These are phyloP conservation scores for Drosophila pullipes DNA, from an alignment of 2,888 invertebrate genomes.

Conservation along the genomic window DNA sequence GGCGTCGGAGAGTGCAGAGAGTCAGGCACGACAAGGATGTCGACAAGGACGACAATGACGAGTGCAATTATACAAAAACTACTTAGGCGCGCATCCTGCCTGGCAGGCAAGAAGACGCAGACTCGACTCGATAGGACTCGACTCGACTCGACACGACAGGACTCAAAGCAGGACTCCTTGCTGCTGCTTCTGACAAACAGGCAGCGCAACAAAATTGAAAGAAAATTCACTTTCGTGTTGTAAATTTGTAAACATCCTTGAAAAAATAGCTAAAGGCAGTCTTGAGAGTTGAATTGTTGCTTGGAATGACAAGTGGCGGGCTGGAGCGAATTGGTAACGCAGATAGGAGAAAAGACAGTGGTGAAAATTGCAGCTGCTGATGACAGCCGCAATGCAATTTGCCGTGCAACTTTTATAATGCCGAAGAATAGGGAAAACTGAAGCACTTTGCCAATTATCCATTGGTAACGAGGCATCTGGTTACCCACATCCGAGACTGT, in stretches of 20 bases:
- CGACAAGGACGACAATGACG: constrained; percentile 80
- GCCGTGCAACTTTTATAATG: constrained; percentile 61
- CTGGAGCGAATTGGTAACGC: background rate
- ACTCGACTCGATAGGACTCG: constrained; percentile 34
- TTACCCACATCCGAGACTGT: background rate
- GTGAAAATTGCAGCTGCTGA: constrained; percentile 45
- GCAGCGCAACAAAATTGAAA: constrained; percentile 73
- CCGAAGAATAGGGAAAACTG: constrained; percentile 27
- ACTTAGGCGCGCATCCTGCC: constrained; percentile 80
- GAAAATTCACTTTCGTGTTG: constrained; percentile 82
- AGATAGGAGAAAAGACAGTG: background rate
- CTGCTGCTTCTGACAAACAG: constrained; percentile 51
- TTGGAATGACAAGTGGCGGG: constrained; percentile 53
- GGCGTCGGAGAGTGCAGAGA: constrained; percentile 10
- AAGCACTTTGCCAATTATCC: constrained; percentile 63
- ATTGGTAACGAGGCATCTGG: constrained; percentile 30
- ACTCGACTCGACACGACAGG: constrained; percentile 35
- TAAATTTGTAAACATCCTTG: constrained; percentile 82
- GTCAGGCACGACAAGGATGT: constrained; percentile 55
- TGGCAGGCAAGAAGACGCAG: constrained; percentile 44
- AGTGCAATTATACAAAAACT: constrained; percentile 79
- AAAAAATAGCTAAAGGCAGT: constrained; percentile 72
- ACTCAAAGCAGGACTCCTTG: constrained; percentile 31
- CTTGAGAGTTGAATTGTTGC: constrained; percentile 53
- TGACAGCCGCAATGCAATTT: constrained; percentile 77